Conservation (phyloP, 2,888 invertebrate species). For the Zhengitettix transpicula region DNA sequence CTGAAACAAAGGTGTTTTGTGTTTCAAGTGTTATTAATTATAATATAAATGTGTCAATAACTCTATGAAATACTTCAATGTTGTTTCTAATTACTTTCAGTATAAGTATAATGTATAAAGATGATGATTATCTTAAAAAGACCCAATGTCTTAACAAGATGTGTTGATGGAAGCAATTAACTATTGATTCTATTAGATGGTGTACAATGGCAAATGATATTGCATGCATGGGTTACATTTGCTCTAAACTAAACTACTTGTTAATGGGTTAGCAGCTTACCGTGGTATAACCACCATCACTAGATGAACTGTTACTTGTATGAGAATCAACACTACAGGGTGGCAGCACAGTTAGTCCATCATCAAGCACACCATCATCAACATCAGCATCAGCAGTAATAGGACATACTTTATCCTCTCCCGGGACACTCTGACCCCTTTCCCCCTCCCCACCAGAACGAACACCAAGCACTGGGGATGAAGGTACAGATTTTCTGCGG, state of each 20-base stretch:
- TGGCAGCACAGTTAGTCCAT: conserved; percentile 4
- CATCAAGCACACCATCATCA: conserved; percentile 1
- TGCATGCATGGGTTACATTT: neutral
- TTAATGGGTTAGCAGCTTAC: conserved; percentile 2
- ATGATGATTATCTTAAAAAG: too few species aligned
- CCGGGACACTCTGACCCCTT: neutral
- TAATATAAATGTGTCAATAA: too few species aligned
- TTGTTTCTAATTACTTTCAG: too few species aligned
- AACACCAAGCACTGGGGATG: conserved; percentile 33
- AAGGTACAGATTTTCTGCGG: conserved; percentile 47
- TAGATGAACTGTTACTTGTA: conserved; percentile 3
- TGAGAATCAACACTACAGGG: neutral
- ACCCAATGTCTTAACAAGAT: too few species aligned
- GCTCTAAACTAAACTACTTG: neutral
- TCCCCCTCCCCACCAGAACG: conserved; percentile 4
- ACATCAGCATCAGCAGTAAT: neutral
- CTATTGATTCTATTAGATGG: too few species aligned
- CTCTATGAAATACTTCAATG: too few species aligned
- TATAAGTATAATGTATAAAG: too few species aligned
- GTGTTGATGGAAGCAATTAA: too few species aligned
- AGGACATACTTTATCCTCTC: conserved; percentile 9
- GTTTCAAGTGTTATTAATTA: too few species aligned
- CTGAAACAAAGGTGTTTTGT: too few species aligned
- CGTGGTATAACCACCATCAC: conserved; percentile 3
- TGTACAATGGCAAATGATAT: neutral